Percentiles rank a stretch among this genome's conserved stretches.
Conservation (phyloP, 1,140 invertebrate species). For the Zaprionus lachaisei region DNA sequence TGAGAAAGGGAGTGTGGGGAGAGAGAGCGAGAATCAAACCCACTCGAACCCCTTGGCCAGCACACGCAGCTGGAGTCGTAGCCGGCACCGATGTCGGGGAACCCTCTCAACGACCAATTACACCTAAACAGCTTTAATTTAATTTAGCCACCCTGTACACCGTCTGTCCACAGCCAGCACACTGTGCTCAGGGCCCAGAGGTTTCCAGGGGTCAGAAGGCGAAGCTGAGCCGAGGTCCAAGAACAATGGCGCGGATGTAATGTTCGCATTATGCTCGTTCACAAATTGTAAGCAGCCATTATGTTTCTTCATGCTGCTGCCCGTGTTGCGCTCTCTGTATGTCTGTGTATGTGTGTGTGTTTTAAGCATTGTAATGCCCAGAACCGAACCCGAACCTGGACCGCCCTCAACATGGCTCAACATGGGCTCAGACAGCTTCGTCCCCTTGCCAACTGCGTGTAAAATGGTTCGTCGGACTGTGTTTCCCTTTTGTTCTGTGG, state of each 20-base stretch:
- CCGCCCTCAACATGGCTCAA: conserved; percentile 12
- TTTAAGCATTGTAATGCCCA: conserved; percentile 65
- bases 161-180: conserved; percentile 1
- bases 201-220: neutral
- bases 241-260: conserved; percentile 82
- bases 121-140: conserved; percentile 83
- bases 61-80: conserved; percentile 19
- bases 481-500: conserved; percentile 55
- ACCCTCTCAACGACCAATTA: conserved; percentile 80
- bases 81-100: conserved; percentile 24
- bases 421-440: conserved; percentile 14
- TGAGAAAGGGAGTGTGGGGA: neutral
- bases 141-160: conserved; percentile 63
- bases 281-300: conserved; percentile 83
- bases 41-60: conserved; percentile 28
- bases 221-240: conserved; percentile 27
- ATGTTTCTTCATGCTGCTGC: conserved; percentile 79
- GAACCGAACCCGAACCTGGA: conserved; percentile 14
- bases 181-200: conserved; percentile 24
- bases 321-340: conserved; percentile 50
- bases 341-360: conserved; percentile 31
- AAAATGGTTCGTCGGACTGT: conserved; percentile 54
- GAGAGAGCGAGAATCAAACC: conserved; percentile 12
- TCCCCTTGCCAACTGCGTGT: conserved; percentile 31
- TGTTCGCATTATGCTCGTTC: conserved; percentile 83